Conservation (phyloP, 2,888 invertebrate species). For the Hydrotaea cyrtoneurina region DNA sequence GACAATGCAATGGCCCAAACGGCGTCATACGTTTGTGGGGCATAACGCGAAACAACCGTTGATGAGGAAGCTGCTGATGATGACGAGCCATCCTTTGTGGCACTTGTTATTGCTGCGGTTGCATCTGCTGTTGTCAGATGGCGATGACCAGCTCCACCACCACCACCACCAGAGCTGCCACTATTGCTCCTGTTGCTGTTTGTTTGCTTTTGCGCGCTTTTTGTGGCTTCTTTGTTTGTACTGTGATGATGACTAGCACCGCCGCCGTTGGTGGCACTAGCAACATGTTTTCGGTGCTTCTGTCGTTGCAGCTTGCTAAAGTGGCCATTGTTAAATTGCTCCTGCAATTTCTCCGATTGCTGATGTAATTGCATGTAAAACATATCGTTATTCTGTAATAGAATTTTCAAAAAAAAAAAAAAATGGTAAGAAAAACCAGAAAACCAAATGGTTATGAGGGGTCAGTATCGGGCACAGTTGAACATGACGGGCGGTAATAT, state of each 20-base stretch:
- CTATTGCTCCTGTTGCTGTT: constrained; percentile 37
- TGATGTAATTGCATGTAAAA: constrained; percentile 77
- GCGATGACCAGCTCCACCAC: not conserved
- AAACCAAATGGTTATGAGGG: not conserved
- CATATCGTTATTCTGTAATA: constrained; percentile 79
- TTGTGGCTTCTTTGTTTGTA: constrained; percentile 54
- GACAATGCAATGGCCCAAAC: constrained; percentile 94
- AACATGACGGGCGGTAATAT: not conserved
- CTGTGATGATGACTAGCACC: constrained; percentile 30
- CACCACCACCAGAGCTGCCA: not conserved
- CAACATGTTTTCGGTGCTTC: constrained; percentile 27
- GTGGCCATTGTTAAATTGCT: constrained; percentile 63
- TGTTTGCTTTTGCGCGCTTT: constrained; percentile 51
- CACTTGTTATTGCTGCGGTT: constrained; percentile 53
- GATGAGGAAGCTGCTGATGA: constrained; percentile 28
- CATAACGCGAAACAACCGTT: constrained; percentile 84
- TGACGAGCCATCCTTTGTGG: constrained; percentile 67
- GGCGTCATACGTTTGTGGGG: constrained; percentile 93
- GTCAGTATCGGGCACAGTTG: no score
- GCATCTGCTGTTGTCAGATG: constrained; percentile 44
- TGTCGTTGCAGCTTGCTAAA: constrained; percentile 23
- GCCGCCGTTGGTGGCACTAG: constrained; percentile 28
- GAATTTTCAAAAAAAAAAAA: constrained; percentile 1
- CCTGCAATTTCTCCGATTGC: constrained; percentile 75
- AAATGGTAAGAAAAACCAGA: not conserved